Evolutionary conservation across 2,888 invertebrate species (phyloP), one percentile per base, ranked within the genome.

Genomic region (Timandra comae): DNA sequence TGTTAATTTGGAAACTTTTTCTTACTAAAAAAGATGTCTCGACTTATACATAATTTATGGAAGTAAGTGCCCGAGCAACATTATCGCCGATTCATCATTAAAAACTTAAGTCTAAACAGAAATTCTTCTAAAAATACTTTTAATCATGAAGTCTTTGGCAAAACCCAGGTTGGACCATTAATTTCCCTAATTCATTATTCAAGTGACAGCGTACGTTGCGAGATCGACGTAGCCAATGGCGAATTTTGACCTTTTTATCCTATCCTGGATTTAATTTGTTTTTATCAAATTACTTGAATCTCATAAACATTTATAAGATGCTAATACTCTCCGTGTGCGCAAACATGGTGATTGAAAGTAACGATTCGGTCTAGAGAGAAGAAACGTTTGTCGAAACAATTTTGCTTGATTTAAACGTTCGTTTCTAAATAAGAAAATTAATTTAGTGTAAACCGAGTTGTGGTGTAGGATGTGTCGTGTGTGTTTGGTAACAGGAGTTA

Each of bases 121-220:
- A 28, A 35, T 29, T 34, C 25, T 35, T 32, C 25, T 10, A 12
- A 10, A 34, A 34, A 31, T 30, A 35, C 38, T 34, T 32, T 38
- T 35, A 37, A 42, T 42, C 40, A 38, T 35, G 25, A 29, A 37
- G 26, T 36, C 35, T 44, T 41, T 39, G 31, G 41, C 33, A 35
- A 29, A 26, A 28, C 25, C 26, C 38, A 42, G 43, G 43, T 42
- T 28, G 31, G 20, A 27, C 32, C 40, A 37, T 45, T 47, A 43
- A 45, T 47, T 42, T 43, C 32, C 8, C 28, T 35, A 42, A 38
- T 44, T 47, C 33, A 45, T 47, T 52, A 51, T 52, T 51, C 51
- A 41, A 37, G 34, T n/a, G n/a, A n/a, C n/a, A n/a, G n/a, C n/a
- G 13, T 29, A 30, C 33, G 35, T 29, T 25, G 22, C 20, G 35